Base-by-base conservation (phyloP, 2,888 invertebrate genomes). In the Cheilosia soror region DNA sequence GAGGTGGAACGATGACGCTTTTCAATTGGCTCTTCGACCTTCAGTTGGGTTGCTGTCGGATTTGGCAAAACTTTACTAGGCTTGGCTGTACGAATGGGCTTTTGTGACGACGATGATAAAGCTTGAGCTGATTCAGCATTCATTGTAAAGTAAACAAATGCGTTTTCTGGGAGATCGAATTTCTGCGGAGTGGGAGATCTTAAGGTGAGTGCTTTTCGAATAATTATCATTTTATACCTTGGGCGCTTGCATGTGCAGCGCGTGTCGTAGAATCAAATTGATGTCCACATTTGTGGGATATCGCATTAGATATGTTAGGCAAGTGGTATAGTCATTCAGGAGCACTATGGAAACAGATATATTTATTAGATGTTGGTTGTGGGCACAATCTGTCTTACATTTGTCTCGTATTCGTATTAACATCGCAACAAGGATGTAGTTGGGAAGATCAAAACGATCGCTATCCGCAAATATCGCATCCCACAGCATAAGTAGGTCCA, bases 401-500 rank as follows among this genome's bases (percentile, higher is more conserved):
- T 94, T 93, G 87, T 94, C 94, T 82, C 96, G 92, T 87, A 97
- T 95, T 47, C 95, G 94, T 60, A 96, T 93, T 60, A 97, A 92
- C 95, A 97, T 95, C 15, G 97, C 95, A 7, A 96, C 94, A 87
- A 97, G 94, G 65, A 97, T 93, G 89, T 95, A 96, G 89, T 96
- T 95, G 15, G 95, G 93, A 53, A 94, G 89, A 76, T 92, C 92
- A 87, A 94, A 93, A 68, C 91, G 92, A 85, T 93, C 90, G 57
- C 95, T 95, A 89, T 96, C 96, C 0, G 96, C 94, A 92, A 97
- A 96, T 86, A 97, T 94, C 71, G 96, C 96, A 88, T 97, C 97
- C 97, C 97, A 97, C 5, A 97, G 91, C 65, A 95, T 94, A 1
- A 97, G 93, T 60, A 97, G 92, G 89, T 97, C 97, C 65, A 95